Base-by-base conservation (phyloP, 2,113 vertebrate genomes). In the Phalacrocorax brasilianus region DNA sequence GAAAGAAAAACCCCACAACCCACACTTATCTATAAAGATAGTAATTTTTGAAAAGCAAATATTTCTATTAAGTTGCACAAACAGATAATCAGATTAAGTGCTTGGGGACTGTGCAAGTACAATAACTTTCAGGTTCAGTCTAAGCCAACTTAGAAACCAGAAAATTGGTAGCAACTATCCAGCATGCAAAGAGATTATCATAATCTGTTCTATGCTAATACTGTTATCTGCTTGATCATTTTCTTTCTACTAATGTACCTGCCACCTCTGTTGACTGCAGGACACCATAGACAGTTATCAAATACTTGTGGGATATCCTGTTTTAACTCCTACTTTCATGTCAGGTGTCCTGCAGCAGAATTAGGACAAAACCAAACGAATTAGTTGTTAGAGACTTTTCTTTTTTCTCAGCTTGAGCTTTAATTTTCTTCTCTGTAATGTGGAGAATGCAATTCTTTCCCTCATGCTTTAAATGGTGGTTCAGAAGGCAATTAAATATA, bases 1-100 rank as follows among this genome's bases (percentile, higher is more conserved):
- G 1, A 7, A 5, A 40, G 6, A 12, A 56, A 12, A 13, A 50
- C 19, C 4, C 3, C 9, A 42, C 28, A 58, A 33, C 12, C 0
- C 1, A 23, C 24, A n/a, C 2, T 45, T 42, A 20, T 8, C 9
- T 59, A 15, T 53, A 87, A 42, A 38, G 14, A 47, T 14, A 42
- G 27, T 2, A 28, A 1, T 22, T 44, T 74, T 74, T 77, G 12
- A 52, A 66, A 62, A 59, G 3, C 5, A 61, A 52, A 7, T 42
- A 49, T 85, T 90, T 44, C 11, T 66, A 40, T 55, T 50, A 76
- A 47, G 3, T 33, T 71, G 3, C 7, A 62, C 1, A 42, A 78
- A 53, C 2, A 66, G 7, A 30, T 56, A 78, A 66, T 77, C 28
- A 49, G 56, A 63, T 35, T 71, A 66, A 55, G 16, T 44, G 4